Percentiles rank a stretch among this genome's conserved stretches.
Evolutionary conservation across 2,113 vertebrate species (phyloP).

Genomic region (Centropus unirufus): DNA sequence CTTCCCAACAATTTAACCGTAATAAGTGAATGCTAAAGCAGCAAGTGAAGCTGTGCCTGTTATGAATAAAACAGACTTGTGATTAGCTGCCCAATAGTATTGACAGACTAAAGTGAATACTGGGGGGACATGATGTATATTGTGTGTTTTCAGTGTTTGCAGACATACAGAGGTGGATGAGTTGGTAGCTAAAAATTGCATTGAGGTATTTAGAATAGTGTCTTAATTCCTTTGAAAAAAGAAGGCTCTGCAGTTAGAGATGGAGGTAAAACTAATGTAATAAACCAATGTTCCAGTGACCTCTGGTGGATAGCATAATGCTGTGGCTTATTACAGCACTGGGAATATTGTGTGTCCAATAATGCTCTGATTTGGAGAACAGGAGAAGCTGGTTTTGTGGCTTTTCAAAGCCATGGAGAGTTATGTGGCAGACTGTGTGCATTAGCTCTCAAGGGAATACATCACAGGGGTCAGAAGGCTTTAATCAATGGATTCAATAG

Average conservation of each 20-base stretch:
- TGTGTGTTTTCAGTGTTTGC: neutral
- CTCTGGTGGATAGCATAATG: conserved; percentile 68
- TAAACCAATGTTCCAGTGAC: conserved; percentile 66
- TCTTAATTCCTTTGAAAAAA: neutral
- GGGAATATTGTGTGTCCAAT: neutral
- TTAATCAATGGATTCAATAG: neutral
- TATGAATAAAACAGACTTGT: no score
- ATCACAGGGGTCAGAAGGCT: neutral
- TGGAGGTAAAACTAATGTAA: neutral
- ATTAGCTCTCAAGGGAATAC: neutral
- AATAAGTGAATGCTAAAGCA: no score
- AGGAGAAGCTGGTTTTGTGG: neutral
- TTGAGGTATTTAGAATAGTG: neutral
- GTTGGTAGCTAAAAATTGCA: neutral
- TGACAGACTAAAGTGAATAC: no score
- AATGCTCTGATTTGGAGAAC: neutral
- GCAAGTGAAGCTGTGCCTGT: no score
- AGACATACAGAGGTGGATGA: neutral
- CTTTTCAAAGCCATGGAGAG: neutral
- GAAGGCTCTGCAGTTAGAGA: neutral
- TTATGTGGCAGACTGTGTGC: neutral
- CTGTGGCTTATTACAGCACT: neutral
- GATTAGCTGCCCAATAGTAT: no score
- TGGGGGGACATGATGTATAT: neutral
- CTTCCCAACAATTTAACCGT: no score